These are phyloP conservation scores for Myiagra hebetior DNA, from an alignment of 2,113 vertebrate genomes.

Conservation along the genomic window DNA sequence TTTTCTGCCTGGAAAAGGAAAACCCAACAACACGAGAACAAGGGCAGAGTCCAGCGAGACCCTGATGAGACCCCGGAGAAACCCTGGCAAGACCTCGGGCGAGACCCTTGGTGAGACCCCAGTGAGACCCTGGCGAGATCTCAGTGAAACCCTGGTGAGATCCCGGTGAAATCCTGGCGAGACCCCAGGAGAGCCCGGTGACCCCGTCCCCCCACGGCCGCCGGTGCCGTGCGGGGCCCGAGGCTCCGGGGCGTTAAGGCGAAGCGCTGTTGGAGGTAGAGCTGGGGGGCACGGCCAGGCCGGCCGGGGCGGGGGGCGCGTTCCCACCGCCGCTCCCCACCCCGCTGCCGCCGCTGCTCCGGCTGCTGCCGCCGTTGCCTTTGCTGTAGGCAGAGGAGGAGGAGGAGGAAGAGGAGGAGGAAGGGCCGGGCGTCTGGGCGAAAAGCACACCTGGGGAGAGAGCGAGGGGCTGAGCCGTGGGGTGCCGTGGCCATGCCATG, in stretches of 20 bases:
- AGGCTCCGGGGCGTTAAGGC: slow-evolving; percentile 60
- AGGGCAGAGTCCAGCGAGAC: background rate
- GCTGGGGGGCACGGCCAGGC: slow-evolving; percentile 74
- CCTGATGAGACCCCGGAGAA: background rate
- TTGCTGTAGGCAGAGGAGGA: slow-evolving; percentile 76
- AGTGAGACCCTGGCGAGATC: background rate
- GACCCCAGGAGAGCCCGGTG: background rate
- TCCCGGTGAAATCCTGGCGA: background rate
- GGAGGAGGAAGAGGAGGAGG: slow-evolving; percentile 71
- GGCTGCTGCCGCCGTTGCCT: slow-evolving; percentile 19
- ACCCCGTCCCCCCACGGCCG: background rate
- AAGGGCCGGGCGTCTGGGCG: slow-evolving; percentile 83
- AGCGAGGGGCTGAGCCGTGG: background rate
- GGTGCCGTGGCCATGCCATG: fast-evolving
- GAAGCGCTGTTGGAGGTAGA: slow-evolving; percentile 86
- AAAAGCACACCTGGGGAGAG: slow-evolving; percentile 86
- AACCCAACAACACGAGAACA: background rate
- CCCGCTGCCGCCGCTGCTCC: slow-evolving; percentile 28
- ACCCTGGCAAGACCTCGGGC: background rate
- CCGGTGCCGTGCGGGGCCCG: background rate
- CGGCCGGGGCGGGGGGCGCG: background rate
- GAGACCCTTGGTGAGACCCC: background rate
- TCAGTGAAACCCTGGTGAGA: no score
- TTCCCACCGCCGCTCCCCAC: slow-evolving; percentile 24
- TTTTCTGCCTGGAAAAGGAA: slow-evolving; percentile 34